Evolutionary conservation across 2,113 vertebrate genomes (phyloP).

Genomic region (Brachyhypopomus occidentalis): DNA sequence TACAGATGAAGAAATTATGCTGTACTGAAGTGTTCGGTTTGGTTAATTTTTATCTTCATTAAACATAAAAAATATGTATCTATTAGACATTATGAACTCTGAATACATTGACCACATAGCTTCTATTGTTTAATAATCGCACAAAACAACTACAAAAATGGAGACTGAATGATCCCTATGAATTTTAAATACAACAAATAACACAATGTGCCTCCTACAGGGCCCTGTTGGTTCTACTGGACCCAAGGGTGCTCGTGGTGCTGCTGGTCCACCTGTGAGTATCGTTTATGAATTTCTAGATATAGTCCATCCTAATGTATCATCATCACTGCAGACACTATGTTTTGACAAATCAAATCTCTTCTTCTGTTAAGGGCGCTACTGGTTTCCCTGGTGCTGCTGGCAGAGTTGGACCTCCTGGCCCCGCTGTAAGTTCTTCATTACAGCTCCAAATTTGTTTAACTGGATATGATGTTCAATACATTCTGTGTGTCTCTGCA

Average conservation of each 20-base stretch:
- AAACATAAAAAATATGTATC: background rate
- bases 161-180: background rate
- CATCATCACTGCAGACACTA: background rate
- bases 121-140: background rate
- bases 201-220: slow-evolving; percentile 65
- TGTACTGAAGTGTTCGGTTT: background rate
- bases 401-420: slow-evolving; percentile 90
- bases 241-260: slow-evolving; percentile 90
- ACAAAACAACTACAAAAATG: background rate
- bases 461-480: background rate
- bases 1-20: background rate
- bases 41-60: background rate
- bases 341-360: slow-evolving; percentile 1
- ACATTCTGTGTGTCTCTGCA: background rate
- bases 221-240: slow-evolving; percentile 93
- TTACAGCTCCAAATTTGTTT: background rate
- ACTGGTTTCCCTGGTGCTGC: slow-evolving; percentile 88
- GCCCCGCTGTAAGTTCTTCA: slow-evolving; percentile 84
- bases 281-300: background rate
- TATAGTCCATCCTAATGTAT: background rate
- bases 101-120: background rate
- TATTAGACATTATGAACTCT: background rate
- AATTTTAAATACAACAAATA: background rate
- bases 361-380: slow-evolving; percentile 81
- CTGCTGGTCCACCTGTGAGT: slow-evolving; percentile 94